Base-by-base conservation (phyloP, 2,888 invertebrate species). In the Lasius fuliginosus region DNA sequence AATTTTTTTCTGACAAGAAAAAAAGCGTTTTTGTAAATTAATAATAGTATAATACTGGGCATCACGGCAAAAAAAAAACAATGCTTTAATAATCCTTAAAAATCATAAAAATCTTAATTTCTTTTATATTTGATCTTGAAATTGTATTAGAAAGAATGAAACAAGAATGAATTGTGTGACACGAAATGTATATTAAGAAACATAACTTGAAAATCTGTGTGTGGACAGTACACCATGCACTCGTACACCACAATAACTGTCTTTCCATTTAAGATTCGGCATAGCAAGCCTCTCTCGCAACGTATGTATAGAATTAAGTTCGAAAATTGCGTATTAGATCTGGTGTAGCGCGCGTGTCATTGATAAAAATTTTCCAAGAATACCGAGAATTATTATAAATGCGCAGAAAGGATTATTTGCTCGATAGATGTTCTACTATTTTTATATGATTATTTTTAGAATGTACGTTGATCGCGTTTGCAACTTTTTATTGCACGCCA, bases 361-460 rank as follows among this genome's bases (percentile, higher is more conserved):
- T 27, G 67, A 46, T 67, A 67, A 53, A 58, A 67, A 60, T 36
- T 77, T 82, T 58, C 23, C 67, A 65, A 15, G 12, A 6, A 46
- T 56, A 56, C n/a, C 9, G 33, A 18, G 8, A 82, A 58, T 82
- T 60, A 68, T 77, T 65, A 64, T 49, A 23, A 62, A 33, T 74
- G 49, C 60, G 18, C n/a, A 49, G 36, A 73, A 42, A 36, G 64
- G n/a, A 82, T 82, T 82, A 53, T 53, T 56, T 64, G 56, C 68
- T 71, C 58, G 69, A 67, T 83, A 85, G 65, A 85, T 71, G 49
- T 71, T 76, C 64, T 69, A 83, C 85, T 88, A 88, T 88, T 85
- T 89, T 88, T 89, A 77, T 82, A 85, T 87, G 53, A 62, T 79
- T 79, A 84, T 60, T 85, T 77, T 67, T 68, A 58, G 64, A 15